Evolutionary conservation across 2,888 invertebrate genomes (phyloP).

Genomic region (Leptopilina myrica): DNA sequence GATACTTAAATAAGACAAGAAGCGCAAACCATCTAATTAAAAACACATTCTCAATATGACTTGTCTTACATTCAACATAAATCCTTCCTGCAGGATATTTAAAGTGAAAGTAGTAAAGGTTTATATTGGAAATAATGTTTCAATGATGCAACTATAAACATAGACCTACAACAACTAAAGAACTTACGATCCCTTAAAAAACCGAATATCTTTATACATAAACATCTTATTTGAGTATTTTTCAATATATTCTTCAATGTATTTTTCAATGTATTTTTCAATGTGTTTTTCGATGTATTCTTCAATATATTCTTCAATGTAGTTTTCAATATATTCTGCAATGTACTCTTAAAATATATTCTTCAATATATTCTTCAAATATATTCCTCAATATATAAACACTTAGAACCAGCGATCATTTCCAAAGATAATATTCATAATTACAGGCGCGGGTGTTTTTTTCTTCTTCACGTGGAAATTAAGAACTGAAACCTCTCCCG

Average conservation of each 20-base stretch:
- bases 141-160: slow-evolving; percentile 29
- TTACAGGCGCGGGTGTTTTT: background rate
- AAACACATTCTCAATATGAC: slow-evolving; percentile 39
- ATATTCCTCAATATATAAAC: background rate
- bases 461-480: background rate
- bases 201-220: background rate
- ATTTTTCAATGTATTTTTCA: no score
- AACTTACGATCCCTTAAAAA: slow-evolving; percentile 8
- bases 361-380: background rate
- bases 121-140: slow-evolving; percentile 52
- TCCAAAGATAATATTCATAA: slow-evolving; percentile 9
- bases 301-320: no score
- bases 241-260: no score
- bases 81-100: slow-evolving; percentile 1
- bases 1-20: slow-evolving; percentile 44
- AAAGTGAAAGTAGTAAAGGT: slow-evolving; percentile 43
- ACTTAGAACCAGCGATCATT: background rate
- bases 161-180: slow-evolving; percentile 1
- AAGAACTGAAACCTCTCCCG: background rate
- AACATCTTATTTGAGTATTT: no score
- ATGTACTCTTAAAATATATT: no score
- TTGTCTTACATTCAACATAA: slow-evolving; percentile 26
- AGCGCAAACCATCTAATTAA: slow-evolving; percentile 52
- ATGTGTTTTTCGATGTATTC: no score
- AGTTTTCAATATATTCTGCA: background rate